Base-by-base conservation (phyloP, 2,113 vertebrate genomes). In the Spilogale gracilis region DNA sequence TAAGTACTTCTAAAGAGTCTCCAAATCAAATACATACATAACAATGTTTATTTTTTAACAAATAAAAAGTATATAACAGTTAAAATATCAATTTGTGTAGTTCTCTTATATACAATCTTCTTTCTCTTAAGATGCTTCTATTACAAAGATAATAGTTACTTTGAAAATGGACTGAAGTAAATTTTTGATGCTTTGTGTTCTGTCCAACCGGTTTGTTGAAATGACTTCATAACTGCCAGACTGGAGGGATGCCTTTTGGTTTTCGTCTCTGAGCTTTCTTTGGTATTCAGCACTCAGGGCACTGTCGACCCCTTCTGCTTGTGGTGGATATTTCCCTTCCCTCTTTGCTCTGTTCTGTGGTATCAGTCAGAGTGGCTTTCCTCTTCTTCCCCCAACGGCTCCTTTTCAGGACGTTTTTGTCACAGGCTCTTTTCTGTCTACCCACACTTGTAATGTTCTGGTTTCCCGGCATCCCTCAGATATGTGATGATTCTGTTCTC, bases 261-360 rank as follows among this genome's bases (percentile, higher is more conserved):
- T 85, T 78, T 60, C 38, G 5, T 38, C 58, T 63, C 52, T 58
- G 14, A 8, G 50, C 61, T 67, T 76, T 61, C 32, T 9, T 60
- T 58, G 12, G 5, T 2, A 13, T 2, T 38, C 14, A 10, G 3
- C 17, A 4, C 43, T 7, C 1, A 1, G 43, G 25, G 45, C 2
- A 3, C 50, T 16, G 1, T 12, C 21, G 56, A 2, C 43, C 43
- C 27, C 23, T 71, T 45, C 18, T 32, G 61, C 32, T 67, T 80
- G 20, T 6, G n/a, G 4, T 78, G 25, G 27, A 38, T 16, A 10
- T 10, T 1, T 30, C 50, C 8, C 6, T 27, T 38, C 11, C 48
- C 21, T 56, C 17, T 25, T 38, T 0, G 13, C 9, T 61, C 23
- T 10, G 1, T 25, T 45, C 65, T 38, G 27, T 20, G 32, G 27